phyloP scores from a whole-genome alignment of 2,113 vertebrate genomes.

The Mesembrinibis cayennensis region DNA sequence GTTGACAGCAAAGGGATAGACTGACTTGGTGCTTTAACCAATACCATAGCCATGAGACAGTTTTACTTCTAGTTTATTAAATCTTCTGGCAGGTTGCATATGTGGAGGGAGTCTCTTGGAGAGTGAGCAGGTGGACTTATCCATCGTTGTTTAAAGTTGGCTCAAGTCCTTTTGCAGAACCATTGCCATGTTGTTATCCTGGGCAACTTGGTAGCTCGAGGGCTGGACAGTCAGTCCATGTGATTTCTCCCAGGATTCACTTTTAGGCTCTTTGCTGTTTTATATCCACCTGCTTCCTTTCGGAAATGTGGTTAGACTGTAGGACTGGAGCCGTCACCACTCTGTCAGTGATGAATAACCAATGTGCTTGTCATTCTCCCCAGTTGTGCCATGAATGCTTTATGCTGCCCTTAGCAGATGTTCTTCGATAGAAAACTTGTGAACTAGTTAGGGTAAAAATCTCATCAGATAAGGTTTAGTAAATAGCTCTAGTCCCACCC shows the following conservation, averaged over 20 bases:
- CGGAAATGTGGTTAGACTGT: not conserved
- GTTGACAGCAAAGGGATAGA: not conserved
- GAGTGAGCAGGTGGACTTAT: slow-evolving; percentile 20
- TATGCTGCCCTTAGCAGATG: slow-evolving; percentile 14
- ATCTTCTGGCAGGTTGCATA: slow-evolving; percentile 29
- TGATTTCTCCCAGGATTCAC: not conserved
- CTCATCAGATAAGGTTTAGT: not conserved
- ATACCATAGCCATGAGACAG: not conserved
- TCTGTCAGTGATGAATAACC: slow-evolving; percentile 45
- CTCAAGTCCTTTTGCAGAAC: not conserved
- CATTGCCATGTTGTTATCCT: not conserved
- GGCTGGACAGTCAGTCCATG: not conserved
- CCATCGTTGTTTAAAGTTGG: slow-evolving; percentile 16
- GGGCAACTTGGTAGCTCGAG: not conserved
- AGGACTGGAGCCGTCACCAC: not conserved
- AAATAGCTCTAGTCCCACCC: not conserved
- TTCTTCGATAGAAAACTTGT: slow-evolving; percentile 4
- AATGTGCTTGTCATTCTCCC: not conserved
- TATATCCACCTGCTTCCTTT: slow-evolving; percentile 39
- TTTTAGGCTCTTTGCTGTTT: not conserved
- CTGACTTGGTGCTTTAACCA: not conserved
- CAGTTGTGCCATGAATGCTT: not conserved
- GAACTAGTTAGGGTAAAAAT: not conserved
- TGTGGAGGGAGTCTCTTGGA: not conserved
- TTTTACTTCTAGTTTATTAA: not conserved